Evolutionary conservation across 2,797 vertebrate genomes (phyloP).

Genomic region (Scarus forsteni): DNA sequence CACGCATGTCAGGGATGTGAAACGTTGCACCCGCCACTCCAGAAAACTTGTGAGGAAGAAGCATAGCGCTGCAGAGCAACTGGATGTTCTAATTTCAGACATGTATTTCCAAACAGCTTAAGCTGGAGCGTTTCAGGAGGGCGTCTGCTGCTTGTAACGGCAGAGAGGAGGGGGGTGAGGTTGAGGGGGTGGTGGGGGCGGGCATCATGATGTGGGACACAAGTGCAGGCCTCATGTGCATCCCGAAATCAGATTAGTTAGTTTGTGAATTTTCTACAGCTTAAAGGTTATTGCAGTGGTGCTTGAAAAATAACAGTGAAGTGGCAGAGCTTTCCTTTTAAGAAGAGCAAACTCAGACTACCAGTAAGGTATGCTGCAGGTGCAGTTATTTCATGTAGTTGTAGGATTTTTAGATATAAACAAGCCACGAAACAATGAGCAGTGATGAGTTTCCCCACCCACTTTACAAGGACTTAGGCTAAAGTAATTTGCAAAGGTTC

Average conservation of each 20-base stretch:
- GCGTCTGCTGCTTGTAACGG: conserved; percentile 52
- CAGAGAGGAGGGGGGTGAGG: neutral
- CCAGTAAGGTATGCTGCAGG: too few species aligned
- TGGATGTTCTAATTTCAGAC: conserved; percentile 90
- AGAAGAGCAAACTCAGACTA: too few species aligned
- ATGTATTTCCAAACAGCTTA: conserved; percentile 78
- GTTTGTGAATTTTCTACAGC: conserved; percentile 8
- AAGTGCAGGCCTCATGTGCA: conserved; percentile 43
- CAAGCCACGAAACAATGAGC: too few species aligned
- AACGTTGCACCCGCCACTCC: conserved; percentile 83
- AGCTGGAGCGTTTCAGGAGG: conserved; percentile 56
- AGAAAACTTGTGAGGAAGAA: conserved; percentile 80
- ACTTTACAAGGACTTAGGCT: too few species aligned
- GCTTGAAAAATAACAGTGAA: too few species aligned
- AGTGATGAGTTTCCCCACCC: too few species aligned
- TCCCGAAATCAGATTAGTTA: conserved; percentile 6
- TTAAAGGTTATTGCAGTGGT: too few species aligned
- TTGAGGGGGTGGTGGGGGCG: conserved; percentile 1
- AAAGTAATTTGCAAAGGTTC: too few species aligned
- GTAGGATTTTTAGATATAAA: too few species aligned
- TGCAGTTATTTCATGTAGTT: too few species aligned
- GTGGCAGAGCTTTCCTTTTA: too few species aligned
- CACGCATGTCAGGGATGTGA: conserved; percentile 62
- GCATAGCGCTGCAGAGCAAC: conserved; percentile 84
- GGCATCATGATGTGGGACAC: conserved; percentile 52